Evolutionary conservation across 2,888 invertebrate species (phyloP), one percentile per base, ranked within the genome.

Genomic region (Scelioninae gen. 2): DNA sequence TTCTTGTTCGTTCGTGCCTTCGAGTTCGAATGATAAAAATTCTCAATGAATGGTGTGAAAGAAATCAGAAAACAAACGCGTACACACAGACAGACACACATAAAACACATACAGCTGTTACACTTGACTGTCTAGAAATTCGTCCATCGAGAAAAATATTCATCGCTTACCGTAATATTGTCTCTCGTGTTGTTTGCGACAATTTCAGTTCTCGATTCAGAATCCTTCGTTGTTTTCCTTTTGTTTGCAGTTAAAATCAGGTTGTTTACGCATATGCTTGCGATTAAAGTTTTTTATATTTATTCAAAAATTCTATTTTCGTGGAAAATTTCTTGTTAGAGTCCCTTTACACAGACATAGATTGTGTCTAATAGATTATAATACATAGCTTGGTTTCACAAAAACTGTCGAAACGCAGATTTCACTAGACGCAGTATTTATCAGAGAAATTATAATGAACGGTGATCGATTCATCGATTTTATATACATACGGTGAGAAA

Each of bases 1-100:
- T 69, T 76, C 79, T 77, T 80, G 77, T 72, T 84, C 84, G 80
- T 85, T 86, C 81, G 84, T 86, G 83, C 81, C 84, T 81, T 83
- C 82, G 73, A 83, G 83, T 82, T 81, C 83, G 74, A 82, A 79
- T 76, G 79, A 80, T 71, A 79, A 71, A 73, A 78, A 79, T 77
- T 79, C 77, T 28, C 78, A 78, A 77, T 81, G 76, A 77, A 80
- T 64, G 53, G 48, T 69, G 68, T 67, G 52, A 50, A 70, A 41
- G n/a, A 15, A 63, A 13, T 6, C 33, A 19, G 11, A 60, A 39
- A 69, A 39, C 22, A 55, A 46, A 16, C 11, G 18, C 9, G 7
- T 1, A 16, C 37, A 52, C 39, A 39, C 19, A 41, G 4, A 16
- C 22, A 60, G 28, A 60, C 37, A 58, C 7, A 43, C 5, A 63